phyloP scores from a whole-genome alignment of 1,140 invertebrate species.

The Drosophila kanapiae region DNA sequence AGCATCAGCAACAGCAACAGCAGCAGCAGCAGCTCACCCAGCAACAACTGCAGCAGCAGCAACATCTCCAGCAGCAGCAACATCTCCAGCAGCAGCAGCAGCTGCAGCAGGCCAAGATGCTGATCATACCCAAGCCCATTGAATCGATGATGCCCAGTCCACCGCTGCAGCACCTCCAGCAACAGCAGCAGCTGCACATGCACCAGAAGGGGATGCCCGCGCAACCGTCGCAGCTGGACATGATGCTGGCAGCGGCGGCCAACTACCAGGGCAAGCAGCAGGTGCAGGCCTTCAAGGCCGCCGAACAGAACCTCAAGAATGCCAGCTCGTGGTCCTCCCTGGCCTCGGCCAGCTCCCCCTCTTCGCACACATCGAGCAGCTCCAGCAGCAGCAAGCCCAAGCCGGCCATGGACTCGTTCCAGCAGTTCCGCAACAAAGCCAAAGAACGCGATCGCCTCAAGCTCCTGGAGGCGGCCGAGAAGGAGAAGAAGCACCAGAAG shows the following conservation, averaged over 20 bases:
- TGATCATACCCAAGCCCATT: slow-evolving; percentile 88
- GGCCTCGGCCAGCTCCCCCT: slow-evolving; percentile 92
- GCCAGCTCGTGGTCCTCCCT: slow-evolving; percentile 96
- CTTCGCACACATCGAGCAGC: slow-evolving; percentile 88
- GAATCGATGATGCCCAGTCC: slow-evolving; percentile 88
- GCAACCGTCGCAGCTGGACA: slow-evolving; percentile 83
- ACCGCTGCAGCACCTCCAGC: slow-evolving; percentile 84
- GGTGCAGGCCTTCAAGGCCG: slow-evolving; percentile 89
- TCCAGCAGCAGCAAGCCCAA: slow-evolving; percentile 87
- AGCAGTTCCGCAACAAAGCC: slow-evolving; percentile 96
- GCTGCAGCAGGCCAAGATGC: slow-evolving; percentile 85
- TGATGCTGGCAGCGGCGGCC: slow-evolving; percentile 85
- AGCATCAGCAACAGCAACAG: slow-evolving; percentile 42
- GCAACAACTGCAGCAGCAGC: slow-evolving; percentile 35
- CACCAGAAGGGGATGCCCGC: slow-evolving; percentile 59
- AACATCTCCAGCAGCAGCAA: slow-evolving; percentile 42
- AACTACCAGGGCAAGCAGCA: slow-evolving; percentile 85
- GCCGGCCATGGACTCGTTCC: slow-evolving; percentile 90
- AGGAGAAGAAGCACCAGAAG: slow-evolving; percentile 92
- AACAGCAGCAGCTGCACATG: slow-evolving; percentile 34
- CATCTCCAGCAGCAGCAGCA: slow-evolving; percentile 56
- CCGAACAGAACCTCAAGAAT: slow-evolving; percentile 93
- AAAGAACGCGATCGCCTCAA: slow-evolving; percentile 97
- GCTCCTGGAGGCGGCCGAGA: slow-evolving; percentile 92
- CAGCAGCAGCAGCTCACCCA: slow-evolving; percentile 71